These are phyloP conservation scores for Ormia ochracea DNA, from an alignment of 2,888 invertebrate genomes.

Conservation along the genomic window DNA sequence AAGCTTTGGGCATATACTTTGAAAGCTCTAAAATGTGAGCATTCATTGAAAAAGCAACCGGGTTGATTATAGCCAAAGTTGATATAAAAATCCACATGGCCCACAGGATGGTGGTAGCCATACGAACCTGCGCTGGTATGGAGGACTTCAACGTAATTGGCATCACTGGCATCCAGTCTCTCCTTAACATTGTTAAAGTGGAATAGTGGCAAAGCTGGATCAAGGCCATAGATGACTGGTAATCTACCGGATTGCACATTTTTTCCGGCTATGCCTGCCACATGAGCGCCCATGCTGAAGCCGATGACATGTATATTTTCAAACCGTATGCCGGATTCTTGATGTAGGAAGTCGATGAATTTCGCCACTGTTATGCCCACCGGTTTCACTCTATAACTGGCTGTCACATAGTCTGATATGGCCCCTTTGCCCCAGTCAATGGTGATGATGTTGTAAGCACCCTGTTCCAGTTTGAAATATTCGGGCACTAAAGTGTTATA, in stretches of 20 bases:
- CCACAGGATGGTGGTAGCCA: conserved; percentile 76
- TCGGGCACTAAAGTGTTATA: conserved; percentile 70
- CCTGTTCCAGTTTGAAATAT: conserved; percentile 66
- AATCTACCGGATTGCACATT: conserved; percentile 69
- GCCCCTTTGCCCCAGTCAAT: conserved; percentile 75
- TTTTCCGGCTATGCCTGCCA: conserved; percentile 79
- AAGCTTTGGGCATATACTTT: conserved; percentile 70
- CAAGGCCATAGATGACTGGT: conserved; percentile 78
- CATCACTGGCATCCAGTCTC: conserved; percentile 80
- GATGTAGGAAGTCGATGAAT: conserved; percentile 82
- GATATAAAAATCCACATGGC: conserved; percentile 80
- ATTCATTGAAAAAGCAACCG: conserved; percentile 78
- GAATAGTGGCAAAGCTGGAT: conserved; percentile 80
- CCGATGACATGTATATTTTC: conserved; percentile 73
- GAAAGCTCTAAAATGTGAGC: conserved; percentile 73
- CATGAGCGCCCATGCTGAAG: conserved; percentile 81
- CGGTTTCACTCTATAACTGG: conserved; percentile 75
- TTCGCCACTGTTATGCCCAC: conserved; percentile 79
- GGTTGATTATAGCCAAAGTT: conserved; percentile 81
- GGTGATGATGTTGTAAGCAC: conserved; percentile 71
- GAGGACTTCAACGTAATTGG: conserved; percentile 84
- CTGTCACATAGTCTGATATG: conserved; percentile 72
- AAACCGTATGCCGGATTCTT: conserved; percentile 77
- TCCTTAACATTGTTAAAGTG: conserved; percentile 68
- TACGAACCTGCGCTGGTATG: conserved; percentile 81